Conservation (phyloP, 2,113 vertebrate genomes). For the Dipodomys ordii region DNA sequence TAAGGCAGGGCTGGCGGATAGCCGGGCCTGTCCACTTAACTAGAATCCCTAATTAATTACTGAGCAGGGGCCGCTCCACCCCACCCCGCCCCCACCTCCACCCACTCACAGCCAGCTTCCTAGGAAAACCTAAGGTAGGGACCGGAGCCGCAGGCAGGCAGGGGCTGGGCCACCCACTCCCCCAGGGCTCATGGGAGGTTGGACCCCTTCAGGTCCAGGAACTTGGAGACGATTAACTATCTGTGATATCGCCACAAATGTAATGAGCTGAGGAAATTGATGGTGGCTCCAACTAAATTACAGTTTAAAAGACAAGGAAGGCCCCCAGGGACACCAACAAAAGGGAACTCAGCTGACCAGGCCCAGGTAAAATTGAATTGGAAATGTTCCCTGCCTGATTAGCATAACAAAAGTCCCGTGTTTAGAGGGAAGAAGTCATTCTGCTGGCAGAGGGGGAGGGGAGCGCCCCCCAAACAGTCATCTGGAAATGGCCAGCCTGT, state of each 20-base stretch:
- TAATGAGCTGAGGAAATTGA: constrained; percentile 93
- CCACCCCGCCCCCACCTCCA: no score
- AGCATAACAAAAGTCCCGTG: constrained; percentile 98
- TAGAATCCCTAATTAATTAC: constrained; percentile 82
- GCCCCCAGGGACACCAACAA: constrained; percentile 94
- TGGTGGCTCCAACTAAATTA: constrained; percentile 93
- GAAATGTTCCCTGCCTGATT: constrained; percentile 97
- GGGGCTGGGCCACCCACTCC: neutral
- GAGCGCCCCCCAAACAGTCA: constrained; percentile 83
- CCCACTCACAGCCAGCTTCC: no score
- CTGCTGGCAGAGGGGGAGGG: constrained; percentile 89
- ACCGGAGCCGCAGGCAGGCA: neutral
- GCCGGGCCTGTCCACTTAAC: constrained; percentile 37
- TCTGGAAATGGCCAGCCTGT: constrained; percentile 71
- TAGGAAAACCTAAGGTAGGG: no score
- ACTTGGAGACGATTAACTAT: constrained; percentile 82
- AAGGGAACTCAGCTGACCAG: constrained; percentile 95
- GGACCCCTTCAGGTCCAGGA: constrained; percentile 77
- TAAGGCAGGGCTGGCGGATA: neutral
- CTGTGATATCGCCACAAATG: constrained; percentile 89
- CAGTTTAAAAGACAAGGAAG: constrained; percentile 94
- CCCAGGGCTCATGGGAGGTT: neutral
- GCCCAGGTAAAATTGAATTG: constrained; percentile 99
- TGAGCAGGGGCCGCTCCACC: constrained; percentile 22
- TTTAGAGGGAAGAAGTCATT: constrained; percentile 94